Percentiles rank a stretch among this genome's conserved stretches.
Conservation (phyloP, 2,888 invertebrate genomes). For the Drosophila bunnanda region DNA sequence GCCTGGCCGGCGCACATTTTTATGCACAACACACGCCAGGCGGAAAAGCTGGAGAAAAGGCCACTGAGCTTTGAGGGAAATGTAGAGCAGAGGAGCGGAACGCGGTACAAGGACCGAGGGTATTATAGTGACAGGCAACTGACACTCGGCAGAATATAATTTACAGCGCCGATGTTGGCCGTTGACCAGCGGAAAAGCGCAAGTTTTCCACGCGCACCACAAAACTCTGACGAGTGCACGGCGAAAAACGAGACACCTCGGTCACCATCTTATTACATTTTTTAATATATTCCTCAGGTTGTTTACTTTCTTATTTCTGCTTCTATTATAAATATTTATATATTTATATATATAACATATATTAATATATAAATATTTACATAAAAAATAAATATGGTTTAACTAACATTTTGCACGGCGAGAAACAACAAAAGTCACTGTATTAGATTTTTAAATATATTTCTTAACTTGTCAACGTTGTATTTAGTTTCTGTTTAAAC, state of each 20-base stretch:
- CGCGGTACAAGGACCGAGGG: slow-evolving; percentile 2
- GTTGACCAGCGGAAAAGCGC: slow-evolving; percentile 43
- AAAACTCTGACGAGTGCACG: slow-evolving; percentile 16
- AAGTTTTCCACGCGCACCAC: slow-evolving; percentile 40
- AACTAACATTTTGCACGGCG: too few relatives aligned
- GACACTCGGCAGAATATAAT: slow-evolving; percentile 68
- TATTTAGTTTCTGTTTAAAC: too few relatives aligned
- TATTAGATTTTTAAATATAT: too few relatives aligned
- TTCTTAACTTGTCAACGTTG: too few relatives aligned
- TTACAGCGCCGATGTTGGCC: slow-evolving; percentile 49
- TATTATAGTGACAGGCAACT: slow-evolving; percentile 51
- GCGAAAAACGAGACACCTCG: neutral
- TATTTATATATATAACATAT: too few relatives aligned
- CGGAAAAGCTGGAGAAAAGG: neutral
- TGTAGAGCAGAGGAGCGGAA: slow-evolving; percentile 6
- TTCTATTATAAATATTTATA: neutral
- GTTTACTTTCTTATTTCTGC: neutral
- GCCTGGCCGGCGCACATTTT: slow-evolving; percentile 16
- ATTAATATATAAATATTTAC: too few relatives aligned
- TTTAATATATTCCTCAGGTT: neutral
- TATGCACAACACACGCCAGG: slow-evolving; percentile 40
- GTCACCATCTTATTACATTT: neutral
- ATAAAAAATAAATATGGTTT: too few relatives aligned
- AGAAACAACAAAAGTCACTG: too few relatives aligned
- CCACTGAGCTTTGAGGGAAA: neutral